phyloP scores from a whole-genome alignment of 92 coral and sea anemone species.

The Micromussa lordhowensis region DNA sequence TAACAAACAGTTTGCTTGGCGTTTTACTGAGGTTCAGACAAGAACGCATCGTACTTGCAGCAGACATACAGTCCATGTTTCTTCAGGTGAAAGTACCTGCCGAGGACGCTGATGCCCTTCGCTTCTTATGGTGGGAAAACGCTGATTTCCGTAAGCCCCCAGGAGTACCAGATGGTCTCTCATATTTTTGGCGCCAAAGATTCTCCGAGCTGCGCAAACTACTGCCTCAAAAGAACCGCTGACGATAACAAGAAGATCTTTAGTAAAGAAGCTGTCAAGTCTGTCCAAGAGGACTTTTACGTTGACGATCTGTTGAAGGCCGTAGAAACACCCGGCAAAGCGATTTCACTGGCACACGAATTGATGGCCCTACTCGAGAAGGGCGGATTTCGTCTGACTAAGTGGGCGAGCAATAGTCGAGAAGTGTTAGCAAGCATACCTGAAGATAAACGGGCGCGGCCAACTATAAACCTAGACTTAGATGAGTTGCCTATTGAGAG shows the following conservation, averaged over 20 bases:
- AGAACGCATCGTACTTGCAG: slow-evolving; percentile 46
- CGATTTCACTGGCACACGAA: slow-evolving; percentile 44
- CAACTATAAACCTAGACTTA: slow-evolving; percentile 54
- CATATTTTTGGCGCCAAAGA: slow-evolving; percentile 48
- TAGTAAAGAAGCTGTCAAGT: background rate
- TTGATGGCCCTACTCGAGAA: slow-evolving; percentile 46
- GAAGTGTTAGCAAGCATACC: slow-evolving; percentile 49
- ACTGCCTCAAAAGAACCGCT: too few relatives aligned
- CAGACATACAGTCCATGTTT: slow-evolving; percentile 50
- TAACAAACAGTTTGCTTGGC: slow-evolving; percentile 51
- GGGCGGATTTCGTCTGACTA: slow-evolving; percentile 55
- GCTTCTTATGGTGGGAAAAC: slow-evolving; percentile 52
- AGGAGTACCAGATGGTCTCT: slow-evolving; percentile 62
- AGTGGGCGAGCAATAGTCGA: slow-evolving; percentile 35
- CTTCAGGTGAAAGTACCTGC: slow-evolving; percentile 52
- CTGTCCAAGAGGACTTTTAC: slow-evolving; percentile 53
- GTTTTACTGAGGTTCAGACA: slow-evolving; percentile 48
- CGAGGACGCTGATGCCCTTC: slow-evolving; percentile 42
- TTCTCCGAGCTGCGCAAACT: too few relatives aligned
- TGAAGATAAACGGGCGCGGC: slow-evolving; percentile 47
- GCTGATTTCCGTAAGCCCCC: slow-evolving; percentile 34
- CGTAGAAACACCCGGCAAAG: slow-evolving; percentile 5
- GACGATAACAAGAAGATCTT: too few relatives aligned
- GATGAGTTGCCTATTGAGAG: slow-evolving; percentile 57
- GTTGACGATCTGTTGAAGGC: slow-evolving; percentile 61